These are phyloP conservation scores for Chlorops oryzae DNA, from an alignment of 1,140 invertebrate genomes.

Conservation along the genomic window DNA sequence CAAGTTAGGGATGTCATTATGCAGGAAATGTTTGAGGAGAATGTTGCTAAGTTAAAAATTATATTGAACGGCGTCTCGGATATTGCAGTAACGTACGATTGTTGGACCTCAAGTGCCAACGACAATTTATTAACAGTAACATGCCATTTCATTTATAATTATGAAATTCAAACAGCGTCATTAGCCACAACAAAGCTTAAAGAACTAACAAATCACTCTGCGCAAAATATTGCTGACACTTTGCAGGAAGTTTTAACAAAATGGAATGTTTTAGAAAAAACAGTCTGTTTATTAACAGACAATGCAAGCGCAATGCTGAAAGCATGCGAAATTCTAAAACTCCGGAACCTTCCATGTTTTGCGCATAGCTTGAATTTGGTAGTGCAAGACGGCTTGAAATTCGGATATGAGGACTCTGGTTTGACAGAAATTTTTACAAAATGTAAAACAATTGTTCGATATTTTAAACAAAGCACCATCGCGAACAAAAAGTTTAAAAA, in stretches of 20 bases:
- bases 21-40: not conserved
- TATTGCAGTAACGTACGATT: not conserved
- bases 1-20: not conserved
- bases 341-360: slow-evolving; percentile 14
- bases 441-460: slow-evolving; percentile 10
- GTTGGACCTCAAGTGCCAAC: slow-evolving; percentile 1
- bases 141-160: too few species aligned
- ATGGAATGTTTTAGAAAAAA: slow-evolving; percentile 15
- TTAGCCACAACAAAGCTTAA: slow-evolving; percentile 15
- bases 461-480: slow-evolving; percentile 12
- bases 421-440: slow-evolving; percentile 5
- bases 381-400: slow-evolving; percentile 15
- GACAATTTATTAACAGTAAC: not conserved
- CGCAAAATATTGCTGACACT: slow-evolving; percentile 18
- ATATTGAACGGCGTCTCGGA: not conserved
- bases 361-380: slow-evolving; percentile 13
- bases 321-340: too few species aligned
- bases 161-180: slow-evolving; percentile 6
- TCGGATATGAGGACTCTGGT: slow-evolving; percentile 4
- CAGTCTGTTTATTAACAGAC: slow-evolving; percentile 11
- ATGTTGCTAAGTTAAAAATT: not conserved
- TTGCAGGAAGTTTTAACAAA: slow-evolving; percentile 12
- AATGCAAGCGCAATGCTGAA: slow-evolving; percentile 8
- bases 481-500: slow-evolving; percentile 13
- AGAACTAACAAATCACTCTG: slow-evolving; percentile 12